Conservation (phyloP, 2,888 invertebrate species). For the Odontocerum albicorne region DNA sequence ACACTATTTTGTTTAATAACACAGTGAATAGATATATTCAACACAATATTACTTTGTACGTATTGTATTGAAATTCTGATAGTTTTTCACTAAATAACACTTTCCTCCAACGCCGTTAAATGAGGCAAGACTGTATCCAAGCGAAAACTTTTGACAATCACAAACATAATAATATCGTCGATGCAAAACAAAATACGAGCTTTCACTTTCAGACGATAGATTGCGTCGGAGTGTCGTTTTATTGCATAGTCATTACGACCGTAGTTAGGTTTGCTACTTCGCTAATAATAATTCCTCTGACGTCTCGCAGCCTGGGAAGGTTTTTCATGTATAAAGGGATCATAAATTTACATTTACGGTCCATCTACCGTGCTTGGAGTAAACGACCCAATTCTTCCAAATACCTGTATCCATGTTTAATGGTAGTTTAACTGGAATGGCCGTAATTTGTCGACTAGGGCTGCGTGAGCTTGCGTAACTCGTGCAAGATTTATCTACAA, state of each 20-base stretch:
- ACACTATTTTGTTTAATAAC: no score
- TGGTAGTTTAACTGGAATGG: conserved; percentile 37
- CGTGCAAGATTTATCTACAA: conserved; percentile 30
- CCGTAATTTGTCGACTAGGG: conserved; percentile 35
- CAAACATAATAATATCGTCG: no score
- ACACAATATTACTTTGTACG: no score
- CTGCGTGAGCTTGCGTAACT: conserved; percentile 31
- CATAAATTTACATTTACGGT: conserved; percentile 37
- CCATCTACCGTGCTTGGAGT: conserved; percentile 36
- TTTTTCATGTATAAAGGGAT: conserved; percentile 37
- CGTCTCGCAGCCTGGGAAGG: conserved; percentile 29
- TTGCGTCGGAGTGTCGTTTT: conserved; percentile 15
- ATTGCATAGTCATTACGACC: conserved; percentile 11
- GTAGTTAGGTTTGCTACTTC: conserved; percentile 17
- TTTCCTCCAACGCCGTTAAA: no score
- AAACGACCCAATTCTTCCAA: conserved; percentile 37
- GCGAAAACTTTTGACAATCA: no score
- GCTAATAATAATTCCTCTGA: conserved; percentile 30
- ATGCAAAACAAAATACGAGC: no score
- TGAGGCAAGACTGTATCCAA: no score
- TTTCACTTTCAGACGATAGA: conserved; percentile 7
- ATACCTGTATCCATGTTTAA: conserved; percentile 38
- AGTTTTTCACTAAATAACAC: no score
- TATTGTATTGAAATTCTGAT: no score
- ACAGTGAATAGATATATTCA: no score